Evolutionary conservation across 2,113 vertebrate species (phyloP), one percentile per base, ranked within the genome.

Genomic region (Choloepus hoffmanni): DNA sequence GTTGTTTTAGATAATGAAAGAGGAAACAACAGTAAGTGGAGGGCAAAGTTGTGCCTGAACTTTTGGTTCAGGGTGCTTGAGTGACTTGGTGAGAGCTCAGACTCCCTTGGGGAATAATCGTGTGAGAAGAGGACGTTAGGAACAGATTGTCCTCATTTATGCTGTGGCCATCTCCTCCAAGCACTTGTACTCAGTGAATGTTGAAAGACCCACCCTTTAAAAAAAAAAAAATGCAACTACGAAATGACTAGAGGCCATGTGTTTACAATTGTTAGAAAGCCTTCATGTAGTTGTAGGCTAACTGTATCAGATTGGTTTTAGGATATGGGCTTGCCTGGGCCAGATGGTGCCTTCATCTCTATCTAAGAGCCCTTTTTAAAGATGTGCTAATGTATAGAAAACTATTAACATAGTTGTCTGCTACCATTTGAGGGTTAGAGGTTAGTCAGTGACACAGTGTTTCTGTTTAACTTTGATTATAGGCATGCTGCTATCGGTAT

Each of bases 341-440:
- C 28, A 72, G 1, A 16, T 43, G 4, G 68, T 58, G 15, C 45
- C 43, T 92, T 94, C 43, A 67, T 67, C 78, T 76, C 40, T 65
- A 91, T 58, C 43, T 89, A 55, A 95, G 86, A 96, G 43, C 19
- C 14, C 63, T 76, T 91, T 88, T 43, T n/a, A 84, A 90, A 89
- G 65, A 28, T 77, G 68, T 55, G 60, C 18, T 93, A 86, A 83
- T 68, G 19, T 86, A 50, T 72, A 90, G 45, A 65, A 81, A 67
- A 48, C 81, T 60, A 72, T 84, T 89, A 92, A 89, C 79, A 77
- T 60, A 89, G 91, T 94, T 89, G 89, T 76, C 48, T 63, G 40
- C 94, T 92, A 60, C 24, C 73, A 30, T 88, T 68, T 9, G 74
- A 67, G 30, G 70, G 40, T 85, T 79, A 95, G 30, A 95, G 84